Conservation (phyloP, 2,797 vertebrate species). For the Lepidocolaptes lacrymiger region DNA sequence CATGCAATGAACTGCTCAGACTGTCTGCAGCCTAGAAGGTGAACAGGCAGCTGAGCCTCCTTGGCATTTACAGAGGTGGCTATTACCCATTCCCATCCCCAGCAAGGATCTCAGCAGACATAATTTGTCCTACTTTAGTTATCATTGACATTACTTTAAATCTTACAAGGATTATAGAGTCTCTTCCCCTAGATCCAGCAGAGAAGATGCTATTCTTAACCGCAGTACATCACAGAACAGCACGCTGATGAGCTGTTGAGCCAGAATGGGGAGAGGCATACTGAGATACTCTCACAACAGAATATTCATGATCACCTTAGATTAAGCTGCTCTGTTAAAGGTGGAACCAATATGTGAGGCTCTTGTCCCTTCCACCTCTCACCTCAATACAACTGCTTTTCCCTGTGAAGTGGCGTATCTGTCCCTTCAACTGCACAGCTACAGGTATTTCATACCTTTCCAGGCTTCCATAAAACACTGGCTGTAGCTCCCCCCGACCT, state of each 20-base stretch:
- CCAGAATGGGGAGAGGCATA: not conserved
- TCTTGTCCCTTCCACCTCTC: not conserved
- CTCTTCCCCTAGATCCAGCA: not conserved
- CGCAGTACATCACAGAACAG: not conserved
- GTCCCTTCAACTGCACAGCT: not conserved
- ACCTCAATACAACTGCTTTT: not conserved
- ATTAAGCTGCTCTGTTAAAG: not conserved
- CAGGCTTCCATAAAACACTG: not conserved
- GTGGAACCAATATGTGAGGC: not conserved
- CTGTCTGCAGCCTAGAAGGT: not conserved
- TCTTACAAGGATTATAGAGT: not conserved
- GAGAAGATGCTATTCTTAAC: constrained; percentile 25
- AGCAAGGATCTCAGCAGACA: not conserved
- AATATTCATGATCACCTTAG: not conserved
- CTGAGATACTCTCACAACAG: not conserved
- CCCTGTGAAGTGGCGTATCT: not conserved
- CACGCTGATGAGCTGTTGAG: not conserved
- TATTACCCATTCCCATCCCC: not conserved
- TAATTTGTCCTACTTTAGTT: constrained; percentile 9
- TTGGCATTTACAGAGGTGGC: not conserved
- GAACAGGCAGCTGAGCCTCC: not conserved
- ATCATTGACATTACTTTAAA: not conserved
- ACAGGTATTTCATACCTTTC: not conserved
- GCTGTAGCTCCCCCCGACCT: accelerated
- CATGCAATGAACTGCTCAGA: not conserved